phyloP scores from a whole-genome alignment of 2,113 vertebrate species.

The Sebastes fasciatus region DNA sequence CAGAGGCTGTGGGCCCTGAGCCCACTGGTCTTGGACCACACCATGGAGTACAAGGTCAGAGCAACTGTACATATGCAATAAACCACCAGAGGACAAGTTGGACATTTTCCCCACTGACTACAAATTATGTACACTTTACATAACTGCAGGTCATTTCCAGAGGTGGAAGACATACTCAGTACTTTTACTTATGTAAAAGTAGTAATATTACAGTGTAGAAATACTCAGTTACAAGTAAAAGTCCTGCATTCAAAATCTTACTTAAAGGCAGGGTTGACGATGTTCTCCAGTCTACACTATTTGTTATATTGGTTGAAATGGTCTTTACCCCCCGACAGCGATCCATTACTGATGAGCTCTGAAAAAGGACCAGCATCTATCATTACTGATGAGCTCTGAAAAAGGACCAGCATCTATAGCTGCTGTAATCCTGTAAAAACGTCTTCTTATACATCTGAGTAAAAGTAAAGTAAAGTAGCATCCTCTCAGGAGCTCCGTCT shows the following conservation, averaged over 20 bases:
- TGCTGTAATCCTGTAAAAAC: too few species aligned
- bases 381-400: too few species aligned
- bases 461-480: too few species aligned
- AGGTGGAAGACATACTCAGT: background rate
- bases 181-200: background rate
- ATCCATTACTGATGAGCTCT: too few species aligned
- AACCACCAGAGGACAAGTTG: background rate
- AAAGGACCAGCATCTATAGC: too few species aligned
- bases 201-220: background rate
- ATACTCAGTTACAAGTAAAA: background rate
- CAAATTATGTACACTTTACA: background rate
- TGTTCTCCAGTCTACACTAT: too few species aligned
- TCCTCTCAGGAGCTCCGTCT: too few species aligned
- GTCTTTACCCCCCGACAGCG: too few species aligned
- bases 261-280: background rate
- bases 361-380: too few species aligned
- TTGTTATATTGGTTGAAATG: too few species aligned
- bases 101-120: background rate
- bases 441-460: too few species aligned
- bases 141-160: background rate
- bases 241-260: background rate
- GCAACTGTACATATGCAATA: background rate
- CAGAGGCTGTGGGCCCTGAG: slow-evolving; percentile 87
- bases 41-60: slow-evolving; percentile 87
- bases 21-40: slow-evolving; percentile 78